Evolutionary conservation across 37 sponge, comb jelly and placozoan genomes (phyloP).

Genomic region (Geodia barretti): DNA sequence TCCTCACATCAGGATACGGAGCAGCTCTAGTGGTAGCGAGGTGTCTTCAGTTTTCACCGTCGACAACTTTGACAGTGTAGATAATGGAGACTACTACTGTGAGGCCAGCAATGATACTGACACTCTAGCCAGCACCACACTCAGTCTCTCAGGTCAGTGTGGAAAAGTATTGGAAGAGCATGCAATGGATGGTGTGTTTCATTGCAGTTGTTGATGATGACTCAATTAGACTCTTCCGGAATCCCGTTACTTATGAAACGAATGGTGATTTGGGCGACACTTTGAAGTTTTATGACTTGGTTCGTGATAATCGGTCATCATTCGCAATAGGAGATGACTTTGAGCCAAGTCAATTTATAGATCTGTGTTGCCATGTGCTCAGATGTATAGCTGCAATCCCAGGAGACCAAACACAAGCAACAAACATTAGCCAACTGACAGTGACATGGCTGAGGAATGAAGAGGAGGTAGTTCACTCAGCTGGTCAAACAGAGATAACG

Average conservation of each 20-base stretch:
- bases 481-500: neutral
- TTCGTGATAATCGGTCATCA: neutral
- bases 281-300: neutral
- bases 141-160: slow-evolving; percentile 24
- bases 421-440: neutral
- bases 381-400: neutral
- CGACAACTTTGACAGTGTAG: slow-evolving; percentile 9
- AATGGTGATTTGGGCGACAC: neutral
- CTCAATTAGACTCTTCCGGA: neutral
- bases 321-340: neutral
- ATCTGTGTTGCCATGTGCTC: neutral
- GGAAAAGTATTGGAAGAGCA: neutral
- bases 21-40: neutral
- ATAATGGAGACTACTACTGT: slow-evolving; percentile 38
- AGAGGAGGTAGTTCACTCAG: neutral
- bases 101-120: neutral
- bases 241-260: neutral
- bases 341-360: neutral
- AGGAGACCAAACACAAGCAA: neutral
- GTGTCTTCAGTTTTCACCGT: slow-evolving; percentile 21
- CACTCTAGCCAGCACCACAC: neutral
- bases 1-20: slow-evolving; percentile 37
- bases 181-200: neutral
- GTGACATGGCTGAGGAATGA: neutral
- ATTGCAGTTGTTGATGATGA: neutral